Evolutionary conservation across 2,797 vertebrate genomes (phyloP), one percentile per base, ranked within the genome.

Genomic region (Centroberyx gerrardi): DNA sequence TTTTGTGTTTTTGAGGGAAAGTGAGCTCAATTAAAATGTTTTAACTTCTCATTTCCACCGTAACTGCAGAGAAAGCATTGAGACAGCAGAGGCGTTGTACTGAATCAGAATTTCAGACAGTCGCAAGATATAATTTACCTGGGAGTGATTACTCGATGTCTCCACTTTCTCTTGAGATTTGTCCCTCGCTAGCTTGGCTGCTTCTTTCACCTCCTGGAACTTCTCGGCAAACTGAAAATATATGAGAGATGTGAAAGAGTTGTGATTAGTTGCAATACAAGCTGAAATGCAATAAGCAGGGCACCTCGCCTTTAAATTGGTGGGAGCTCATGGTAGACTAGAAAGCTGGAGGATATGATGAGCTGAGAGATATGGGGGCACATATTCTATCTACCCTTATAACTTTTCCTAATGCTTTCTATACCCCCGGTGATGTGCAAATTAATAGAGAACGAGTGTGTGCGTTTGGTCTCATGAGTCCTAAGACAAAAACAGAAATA

Each of bases 121-220:
- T 18, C 62, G 31, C 62, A 13, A 68, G 52, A 74, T 46, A 31
- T 61, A 0, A 22, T 89, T 95, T 95, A 98, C 98, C 93, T 97
- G 96, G 51, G 97, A 99, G 92, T 99, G 96, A 87, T 97, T 96
- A 80, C 97, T 98, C 15, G 96, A 91, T 0, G 96, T 97, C 78
- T 99, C 98, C 12, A 82, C 95, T 92, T 98, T 98, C 89, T 99
- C 98, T 92, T 98, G 97, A 71, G 97, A 98, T 87, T 97, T 96
- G 80, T 99, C 97, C 90, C 96, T 94, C 42, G 97, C 97, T 36
- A 97, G 88, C 84, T 95, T 97, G 67, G 98, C 97, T 5, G 97
- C 96, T 79, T 99, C 98, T 92, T 97, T 99, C 15, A 99, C 97
- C 81, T 99, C 98, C 92, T 96, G 97, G 89, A 99, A 99, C 89